Conservation (phyloP, 2,113 vertebrate genomes). For the Dryoscopus gambensis region DNA sequence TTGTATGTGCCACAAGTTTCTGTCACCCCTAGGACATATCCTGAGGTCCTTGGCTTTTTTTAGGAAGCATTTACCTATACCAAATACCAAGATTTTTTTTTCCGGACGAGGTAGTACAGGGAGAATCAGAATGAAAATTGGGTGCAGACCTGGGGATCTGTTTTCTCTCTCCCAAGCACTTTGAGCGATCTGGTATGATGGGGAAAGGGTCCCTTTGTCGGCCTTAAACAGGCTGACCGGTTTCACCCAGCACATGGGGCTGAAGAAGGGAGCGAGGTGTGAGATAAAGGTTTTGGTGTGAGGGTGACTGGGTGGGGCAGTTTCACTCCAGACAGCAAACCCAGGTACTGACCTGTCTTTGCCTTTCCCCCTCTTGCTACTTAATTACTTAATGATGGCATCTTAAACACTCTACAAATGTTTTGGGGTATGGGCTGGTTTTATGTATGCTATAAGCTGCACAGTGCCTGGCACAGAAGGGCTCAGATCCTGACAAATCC, state of each 20-base stretch:
- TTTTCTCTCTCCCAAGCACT: neutral
- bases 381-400: neutral
- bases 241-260: neutral
- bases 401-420: neutral
- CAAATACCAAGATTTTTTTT: neutral
- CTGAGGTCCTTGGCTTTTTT: neutral
- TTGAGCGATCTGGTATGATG: neutral
- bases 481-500: neutral
- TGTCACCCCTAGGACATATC: neutral
- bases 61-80: neutral
- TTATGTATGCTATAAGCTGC: neutral
- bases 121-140: neutral
- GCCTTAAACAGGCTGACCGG: neutral
- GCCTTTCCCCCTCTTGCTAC: neutral
- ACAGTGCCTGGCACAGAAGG: neutral
- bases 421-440: neutral
- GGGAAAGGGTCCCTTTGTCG: neutral
- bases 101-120: neutral
- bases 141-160: neutral
- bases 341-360: neutral
- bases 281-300: neutral
- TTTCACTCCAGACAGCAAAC: neutral
- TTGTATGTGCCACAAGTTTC: neutral
- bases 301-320: neutral
- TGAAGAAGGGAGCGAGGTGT: neutral